Evolutionary conservation across 2,113 vertebrate species (phyloP).

Genomic region (Xyliphius kryptos): DNA sequence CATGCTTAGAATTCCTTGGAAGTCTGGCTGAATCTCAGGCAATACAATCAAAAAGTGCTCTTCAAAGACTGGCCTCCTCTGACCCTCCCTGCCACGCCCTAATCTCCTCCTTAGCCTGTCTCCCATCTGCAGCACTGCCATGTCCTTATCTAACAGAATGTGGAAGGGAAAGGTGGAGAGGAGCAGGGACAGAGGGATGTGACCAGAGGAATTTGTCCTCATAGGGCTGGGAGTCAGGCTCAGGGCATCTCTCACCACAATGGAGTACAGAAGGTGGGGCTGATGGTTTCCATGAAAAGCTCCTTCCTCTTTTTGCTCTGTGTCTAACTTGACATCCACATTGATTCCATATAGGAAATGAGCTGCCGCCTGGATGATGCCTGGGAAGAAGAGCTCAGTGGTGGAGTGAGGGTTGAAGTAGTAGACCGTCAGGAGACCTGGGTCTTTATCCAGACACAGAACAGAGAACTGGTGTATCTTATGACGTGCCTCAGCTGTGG

Average conservation of each 20-base stretch:
- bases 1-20: constrained; percentile 90
- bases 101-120: constrained; percentile 84
- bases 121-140: constrained; percentile 86
- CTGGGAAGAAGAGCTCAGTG: constrained; percentile 84
- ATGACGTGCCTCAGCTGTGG: constrained; percentile 50
- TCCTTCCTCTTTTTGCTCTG: constrained; percentile 70
- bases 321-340: constrained; percentile 78
- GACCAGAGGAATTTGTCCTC: constrained; percentile 80
- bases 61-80: constrained; percentile 75
- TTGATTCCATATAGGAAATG: constrained; percentile 76
- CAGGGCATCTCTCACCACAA: constrained; percentile 74
- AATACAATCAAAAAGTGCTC: constrained; percentile 85
- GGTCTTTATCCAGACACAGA: constrained; percentile 91
- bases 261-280: constrained; percentile 82
- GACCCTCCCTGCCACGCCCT: constrained; percentile 71
- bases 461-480: constrained; percentile 81
- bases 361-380: constrained; percentile 89
- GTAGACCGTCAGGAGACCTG: constrained; percentile 83
- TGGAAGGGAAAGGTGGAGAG: constrained; percentile 96
- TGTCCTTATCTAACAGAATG: constrained; percentile 88
- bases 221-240: constrained; percentile 79
- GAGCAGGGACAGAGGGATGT: constrained; percentile 83
- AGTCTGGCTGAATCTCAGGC: constrained; percentile 83
- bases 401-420: constrained; percentile 84
- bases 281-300: constrained; percentile 77